phyloP scores from a whole-genome alignment of 2,113 vertebrate genomes.

The Empidonax traillii region DNA sequence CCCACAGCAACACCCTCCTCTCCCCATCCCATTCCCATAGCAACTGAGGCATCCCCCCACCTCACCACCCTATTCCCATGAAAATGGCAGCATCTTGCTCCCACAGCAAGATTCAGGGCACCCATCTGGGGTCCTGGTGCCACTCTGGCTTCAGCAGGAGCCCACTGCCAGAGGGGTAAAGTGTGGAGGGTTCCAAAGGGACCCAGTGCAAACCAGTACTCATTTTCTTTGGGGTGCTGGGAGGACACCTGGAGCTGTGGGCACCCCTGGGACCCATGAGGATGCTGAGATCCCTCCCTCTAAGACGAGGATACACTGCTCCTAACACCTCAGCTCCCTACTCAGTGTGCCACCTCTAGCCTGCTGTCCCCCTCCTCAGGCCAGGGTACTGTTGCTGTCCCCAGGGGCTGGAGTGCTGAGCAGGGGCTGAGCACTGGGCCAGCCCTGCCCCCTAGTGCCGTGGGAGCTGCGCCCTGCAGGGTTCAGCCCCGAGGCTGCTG shows the following conservation, averaged over 20 bases:
- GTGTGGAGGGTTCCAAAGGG: accelerated
- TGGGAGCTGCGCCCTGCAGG: background rate
- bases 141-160: background rate
- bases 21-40: background rate
- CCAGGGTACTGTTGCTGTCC: background rate
- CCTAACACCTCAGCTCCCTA: accelerated
- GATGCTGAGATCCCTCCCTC: background rate
- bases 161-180: background rate
- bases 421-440: background rate
- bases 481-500: background rate
- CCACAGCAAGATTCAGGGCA: background rate
- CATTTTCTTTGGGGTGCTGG: background rate
- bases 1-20: background rate
- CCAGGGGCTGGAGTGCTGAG: accelerated
- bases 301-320: background rate
- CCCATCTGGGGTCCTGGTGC: background rate
- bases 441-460: background rate
- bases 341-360: background rate
- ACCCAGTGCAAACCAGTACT: background rate
- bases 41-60: background rate
- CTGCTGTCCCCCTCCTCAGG: accelerated
- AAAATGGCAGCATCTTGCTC: background rate
- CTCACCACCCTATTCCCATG: background rate
- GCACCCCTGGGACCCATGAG: background rate
- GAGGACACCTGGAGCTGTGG: accelerated